phyloP scores from a whole-genome alignment of 2,888 invertebrate species.

The Galerucella nymphaeae region DNA sequence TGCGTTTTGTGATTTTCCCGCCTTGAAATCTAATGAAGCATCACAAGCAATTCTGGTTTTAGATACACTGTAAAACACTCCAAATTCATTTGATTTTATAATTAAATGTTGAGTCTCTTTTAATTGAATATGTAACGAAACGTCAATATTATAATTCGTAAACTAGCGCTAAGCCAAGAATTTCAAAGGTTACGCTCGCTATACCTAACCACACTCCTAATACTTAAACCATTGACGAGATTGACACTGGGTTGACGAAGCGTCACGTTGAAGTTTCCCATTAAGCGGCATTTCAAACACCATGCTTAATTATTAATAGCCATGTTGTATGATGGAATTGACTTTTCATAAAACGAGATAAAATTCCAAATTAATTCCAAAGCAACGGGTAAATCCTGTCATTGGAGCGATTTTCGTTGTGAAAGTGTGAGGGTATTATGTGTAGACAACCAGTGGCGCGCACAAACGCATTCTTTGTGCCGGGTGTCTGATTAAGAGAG shows the following conservation, averaged over 20 bases:
- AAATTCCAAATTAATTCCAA: slow-evolving; percentile 50
- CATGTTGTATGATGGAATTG: slow-evolving; percentile 58
- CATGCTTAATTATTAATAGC: slow-evolving; percentile 60
- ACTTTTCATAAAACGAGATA: slow-evolving; percentile 55
- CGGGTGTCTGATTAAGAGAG: no score
- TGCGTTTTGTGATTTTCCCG: slow-evolving; percentile 52
- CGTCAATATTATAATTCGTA: background rate
- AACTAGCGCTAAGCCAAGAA: background rate
- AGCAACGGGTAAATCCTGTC: slow-evolving; percentile 45
- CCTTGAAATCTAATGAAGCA: slow-evolving; percentile 60
- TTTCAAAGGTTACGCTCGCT: slow-evolving; percentile 7
- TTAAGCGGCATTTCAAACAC: slow-evolving; percentile 58
- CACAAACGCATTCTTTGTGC: background rate
- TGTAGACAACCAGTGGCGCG: slow-evolving; percentile 4
- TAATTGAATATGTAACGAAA: background rate
- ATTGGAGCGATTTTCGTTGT: slow-evolving; percentile 35
- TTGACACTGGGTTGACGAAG: slow-evolving; percentile 55
- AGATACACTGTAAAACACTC: background rate
- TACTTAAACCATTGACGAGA: slow-evolving; percentile 30
- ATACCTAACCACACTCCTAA: background rate
- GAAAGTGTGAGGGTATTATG: slow-evolving; percentile 10
- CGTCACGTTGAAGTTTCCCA: slow-evolving; percentile 58
- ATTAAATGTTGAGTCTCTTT: background rate
- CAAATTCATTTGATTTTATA: no score
- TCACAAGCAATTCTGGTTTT: slow-evolving; percentile 54